phyloP scores from a whole-genome alignment of 2,888 invertebrate species.

The Limnephilus auricula region DNA sequence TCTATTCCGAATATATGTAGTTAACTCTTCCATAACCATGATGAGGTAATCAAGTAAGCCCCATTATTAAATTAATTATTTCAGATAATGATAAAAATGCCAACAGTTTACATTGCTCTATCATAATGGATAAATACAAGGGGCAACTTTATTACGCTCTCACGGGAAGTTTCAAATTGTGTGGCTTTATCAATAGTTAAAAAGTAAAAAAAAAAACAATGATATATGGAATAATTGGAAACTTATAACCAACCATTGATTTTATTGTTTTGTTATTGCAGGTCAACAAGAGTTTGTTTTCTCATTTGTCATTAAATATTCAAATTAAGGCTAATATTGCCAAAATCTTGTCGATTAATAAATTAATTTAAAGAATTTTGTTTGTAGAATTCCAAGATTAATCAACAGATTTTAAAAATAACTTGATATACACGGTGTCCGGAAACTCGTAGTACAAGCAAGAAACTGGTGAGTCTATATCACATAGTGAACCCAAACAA shows the following conservation, averaged over 20 bases:
- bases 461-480: no score
- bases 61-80: background rate
- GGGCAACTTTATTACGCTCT: no score
- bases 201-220: background rate
- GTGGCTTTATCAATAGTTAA: background rate
- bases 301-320: background rate
- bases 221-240: background rate
- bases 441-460: no score
- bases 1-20: background rate
- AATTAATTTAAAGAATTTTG: background rate
- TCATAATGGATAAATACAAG: background rate
- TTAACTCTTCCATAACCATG: no score
- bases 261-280: background rate
- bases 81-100: no score
- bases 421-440: no score
- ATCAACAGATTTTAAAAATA: background rate
- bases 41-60: background rate
- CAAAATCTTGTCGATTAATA: background rate
- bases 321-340: background rate
- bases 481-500: no score
- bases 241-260: background rate
- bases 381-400: background rate
- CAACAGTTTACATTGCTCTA: no score
- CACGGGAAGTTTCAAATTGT: background rate
- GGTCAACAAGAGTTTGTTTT: background rate